Evolutionary conservation across 2,113 vertebrate genomes (phyloP), one percentile per base, ranked within the genome.

Genomic region (Amia ocellicauda): DNA sequence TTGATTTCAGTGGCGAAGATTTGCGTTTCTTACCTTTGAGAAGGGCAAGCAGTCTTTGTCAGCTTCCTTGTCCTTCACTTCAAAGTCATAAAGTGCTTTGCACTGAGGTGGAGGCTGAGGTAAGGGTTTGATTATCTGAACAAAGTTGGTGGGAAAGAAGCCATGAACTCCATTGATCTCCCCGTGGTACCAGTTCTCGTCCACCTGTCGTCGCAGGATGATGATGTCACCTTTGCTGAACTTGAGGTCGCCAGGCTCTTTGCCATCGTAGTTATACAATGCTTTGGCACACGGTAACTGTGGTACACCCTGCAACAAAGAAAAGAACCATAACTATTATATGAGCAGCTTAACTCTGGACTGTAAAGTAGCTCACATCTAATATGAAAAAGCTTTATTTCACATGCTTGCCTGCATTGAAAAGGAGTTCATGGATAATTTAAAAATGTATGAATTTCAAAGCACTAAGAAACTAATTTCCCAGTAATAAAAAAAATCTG

Each of bases 21-120:
- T n/a, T n/a, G n/a, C n/a, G n/a, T n/a, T n/a, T n/a, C n/a, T 67
- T 89, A 99, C 97, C 95, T 99, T 99, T 72, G 89, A 92, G 83
- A 99, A 99, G 52, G 94, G 91, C 83, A 99, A 81, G 72, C 97
- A 99, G 79, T 99, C 97, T 77, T 97, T 97, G 81, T 99, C 96
- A 81, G 96, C 94, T 78, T 98, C 95, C 80, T 93, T 94, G 80
- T 98, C 94, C 78, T 97, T 98, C 76, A 99, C 93, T 84, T 98
- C 93, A 45, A 99, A 99, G 84, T 99, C 96, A 0, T 99, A 99
- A 78, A 99, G 89, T 2, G 97, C 95, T 85, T 98, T 98, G 73
- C 97, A 95, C 77, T 98, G 95, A 52, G 97, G 96, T 0, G 91
- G 93, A 28, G 93, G 89, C 59, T 95, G 95, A 0, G 92, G 93